Conservation (phyloP, 1,140 invertebrate genomes). For the Saccostrea echinata region DNA sequence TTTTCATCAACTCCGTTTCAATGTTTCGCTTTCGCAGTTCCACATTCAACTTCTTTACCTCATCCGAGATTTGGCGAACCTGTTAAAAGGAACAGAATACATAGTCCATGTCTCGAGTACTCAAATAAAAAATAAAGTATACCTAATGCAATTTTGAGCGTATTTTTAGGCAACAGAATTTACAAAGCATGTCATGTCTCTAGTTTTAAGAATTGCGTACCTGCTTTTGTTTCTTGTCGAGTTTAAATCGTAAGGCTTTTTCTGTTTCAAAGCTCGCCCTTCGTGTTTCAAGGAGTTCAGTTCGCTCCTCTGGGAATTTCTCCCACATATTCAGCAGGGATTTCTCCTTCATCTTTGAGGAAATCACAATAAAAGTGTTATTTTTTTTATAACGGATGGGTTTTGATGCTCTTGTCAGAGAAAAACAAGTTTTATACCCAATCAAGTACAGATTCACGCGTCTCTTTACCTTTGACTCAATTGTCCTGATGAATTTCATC, state of each 20-base stretch:
- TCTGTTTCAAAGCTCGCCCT: conserved; percentile 47
- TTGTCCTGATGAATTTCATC: conserved; percentile 47
- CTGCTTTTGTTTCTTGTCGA: conserved; percentile 53
- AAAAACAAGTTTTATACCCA: no score
- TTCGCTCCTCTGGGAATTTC: conserved; percentile 30
- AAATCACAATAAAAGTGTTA: background rate
- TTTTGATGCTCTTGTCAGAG: no score
- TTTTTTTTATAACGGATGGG: no score
- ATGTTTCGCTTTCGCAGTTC: conserved; percentile 50
- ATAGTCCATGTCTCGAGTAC: background rate
- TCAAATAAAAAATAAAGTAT: no score
- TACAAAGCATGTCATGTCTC: no score
- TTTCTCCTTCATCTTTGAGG: conserved; percentile 49
- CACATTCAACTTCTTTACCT: conserved; percentile 37
- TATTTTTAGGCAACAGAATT: no score
- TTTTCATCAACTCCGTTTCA: conserved; percentile 43
- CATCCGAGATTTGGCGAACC: conserved; percentile 40
- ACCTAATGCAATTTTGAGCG: no score
- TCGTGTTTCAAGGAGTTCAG: conserved; percentile 40
- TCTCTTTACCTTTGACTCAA: conserved; percentile 53
- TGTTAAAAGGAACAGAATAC: background rate
- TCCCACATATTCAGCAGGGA: conserved; percentile 48
- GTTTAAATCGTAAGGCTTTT: conserved; percentile 43
- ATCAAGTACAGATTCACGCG: no score
- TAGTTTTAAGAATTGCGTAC: background rate